Evolutionary conservation across 2,113 vertebrate genomes (phyloP).

Genomic region (Psilopsiagon aurifrons): DNA sequence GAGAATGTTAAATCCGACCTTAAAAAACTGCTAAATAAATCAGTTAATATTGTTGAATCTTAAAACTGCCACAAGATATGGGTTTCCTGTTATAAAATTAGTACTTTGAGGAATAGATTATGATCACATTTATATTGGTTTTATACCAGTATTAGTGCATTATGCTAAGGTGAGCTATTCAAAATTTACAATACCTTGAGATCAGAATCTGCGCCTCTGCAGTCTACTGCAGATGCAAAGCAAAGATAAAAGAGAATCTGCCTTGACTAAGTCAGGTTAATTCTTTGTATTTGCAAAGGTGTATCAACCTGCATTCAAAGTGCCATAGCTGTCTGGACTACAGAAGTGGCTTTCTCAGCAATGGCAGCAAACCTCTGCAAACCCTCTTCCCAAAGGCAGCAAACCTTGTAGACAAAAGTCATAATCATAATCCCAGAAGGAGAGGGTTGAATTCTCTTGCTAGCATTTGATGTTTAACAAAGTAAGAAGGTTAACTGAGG

Average conservation of each 20-base stretch:
- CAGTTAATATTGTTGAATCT: neutral
- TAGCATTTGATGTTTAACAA: neutral
- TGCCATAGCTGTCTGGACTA: neutral
- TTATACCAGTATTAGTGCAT: neutral
- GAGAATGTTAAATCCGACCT: neutral
- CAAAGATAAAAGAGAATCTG: neutral
- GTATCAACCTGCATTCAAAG: neutral
- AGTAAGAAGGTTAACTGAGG: constrained; percentile 28
- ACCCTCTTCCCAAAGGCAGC: neutral
- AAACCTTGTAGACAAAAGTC: neutral
- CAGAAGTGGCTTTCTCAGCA: neutral
- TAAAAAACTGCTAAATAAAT: constrained; percentile 12
- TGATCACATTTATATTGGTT: neutral
- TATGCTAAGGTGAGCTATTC: neutral
- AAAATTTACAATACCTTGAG: neutral
- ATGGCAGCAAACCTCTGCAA: too few relatives aligned
- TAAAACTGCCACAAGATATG: neutral
- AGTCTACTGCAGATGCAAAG: neutral
- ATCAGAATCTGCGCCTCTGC: neutral
- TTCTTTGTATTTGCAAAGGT: neutral
- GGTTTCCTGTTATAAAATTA: neutral
- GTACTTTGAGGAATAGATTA: neutral
- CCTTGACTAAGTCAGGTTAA: neutral
- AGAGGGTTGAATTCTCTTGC: neutral
- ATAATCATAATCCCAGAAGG: neutral